Evolutionary conservation across 2,888 invertebrate species (phyloP).

Genomic region (Patella pellucida): DNA sequence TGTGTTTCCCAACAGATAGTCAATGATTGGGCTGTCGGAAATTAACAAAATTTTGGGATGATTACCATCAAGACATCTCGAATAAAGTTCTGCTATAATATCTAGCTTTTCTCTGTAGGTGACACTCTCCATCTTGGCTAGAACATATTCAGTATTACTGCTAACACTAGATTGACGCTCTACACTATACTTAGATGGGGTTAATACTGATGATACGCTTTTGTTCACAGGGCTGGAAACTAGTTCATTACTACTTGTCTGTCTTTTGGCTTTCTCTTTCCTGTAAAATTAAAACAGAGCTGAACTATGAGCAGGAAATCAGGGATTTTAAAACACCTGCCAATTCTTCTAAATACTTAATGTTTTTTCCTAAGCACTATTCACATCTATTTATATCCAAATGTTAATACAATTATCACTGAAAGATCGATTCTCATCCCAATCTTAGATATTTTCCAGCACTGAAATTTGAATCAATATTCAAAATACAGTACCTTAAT

Average conservation of each 20-base stretch:
- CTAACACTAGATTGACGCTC: conserved; percentile 42
- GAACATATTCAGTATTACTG: conserved; percentile 13
- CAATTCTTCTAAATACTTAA: too few species aligned
- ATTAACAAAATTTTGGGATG: background rate
- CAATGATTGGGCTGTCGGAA: too few species aligned
- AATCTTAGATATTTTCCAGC: too few species aligned
- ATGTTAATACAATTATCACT: too few species aligned
- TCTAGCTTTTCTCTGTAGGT: conserved; percentile 75
- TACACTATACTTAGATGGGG: conserved; percentile 45
- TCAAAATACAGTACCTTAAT: background rate
- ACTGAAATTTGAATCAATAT: too few species aligned
- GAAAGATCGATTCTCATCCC: too few species aligned
- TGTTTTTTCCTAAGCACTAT: too few species aligned
- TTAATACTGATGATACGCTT: conserved; percentile 14
- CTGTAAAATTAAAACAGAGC: conserved; percentile 26
- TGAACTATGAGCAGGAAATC: too few species aligned
- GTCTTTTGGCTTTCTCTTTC: conserved; percentile 39
- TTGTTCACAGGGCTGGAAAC: conserved; percentile 6
- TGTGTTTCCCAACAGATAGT: too few species aligned
- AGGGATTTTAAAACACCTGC: too few species aligned
- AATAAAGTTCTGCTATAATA: conserved; percentile 76
- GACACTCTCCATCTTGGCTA: conserved; percentile 66
- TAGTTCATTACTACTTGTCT: conserved; percentile 16
- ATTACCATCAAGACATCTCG: conserved; percentile 76
- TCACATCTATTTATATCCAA: too few species aligned